Evolutionary conservation across 2,888 invertebrate species (phyloP), one percentile per base, ranked within the genome.

Genomic region (Ornithoptera alexandrae): DNA sequence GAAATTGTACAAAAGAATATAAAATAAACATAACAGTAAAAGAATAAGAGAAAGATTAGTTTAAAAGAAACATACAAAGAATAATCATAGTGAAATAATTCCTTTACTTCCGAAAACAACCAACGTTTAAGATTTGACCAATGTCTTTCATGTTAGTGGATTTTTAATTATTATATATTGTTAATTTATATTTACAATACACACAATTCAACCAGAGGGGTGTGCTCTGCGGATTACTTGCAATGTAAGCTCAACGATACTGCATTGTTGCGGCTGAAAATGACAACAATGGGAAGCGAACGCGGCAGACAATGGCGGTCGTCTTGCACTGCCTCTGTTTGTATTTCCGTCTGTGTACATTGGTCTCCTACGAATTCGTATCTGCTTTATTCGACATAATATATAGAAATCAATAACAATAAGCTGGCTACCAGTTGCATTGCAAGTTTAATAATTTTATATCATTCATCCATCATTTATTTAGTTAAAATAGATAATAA

Each of bases 181-280:
- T 53, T 53, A 18, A n/a, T 20, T 30, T 59, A 58, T 22, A 24
- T n/a, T 20, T 58, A 30, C 30, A 59, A 59, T 59, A 24, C 30
- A 10, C 7, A 30, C 5, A 17, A 3, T 18, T 59, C 17, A 24
- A 58, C 24, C n/a, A 59, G 46, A 65, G 5, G 3, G n/a, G 53
- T 62, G 5, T 53, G 53, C 22, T 36, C 20, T 57, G 30, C 12
- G 39, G 22, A 68, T 36, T 64, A 60, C 64, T 53, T 68, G 60
- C 42, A 24, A 53, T 64, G 30, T 50, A 53, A 60, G 67, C 50
- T 50, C 60, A 64, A 68, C 62, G 62, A 67, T 68, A 46, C 67
- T 24, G 64, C 39, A 64, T 68, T 68, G 68, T 68, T 59, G n/a
- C 22, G 64, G 22, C 68, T 60, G 59, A 64, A 64, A 68, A 64